Conservation (phyloP, 2,797 vertebrate genomes). For the Sebastiscus tertius region DNA sequence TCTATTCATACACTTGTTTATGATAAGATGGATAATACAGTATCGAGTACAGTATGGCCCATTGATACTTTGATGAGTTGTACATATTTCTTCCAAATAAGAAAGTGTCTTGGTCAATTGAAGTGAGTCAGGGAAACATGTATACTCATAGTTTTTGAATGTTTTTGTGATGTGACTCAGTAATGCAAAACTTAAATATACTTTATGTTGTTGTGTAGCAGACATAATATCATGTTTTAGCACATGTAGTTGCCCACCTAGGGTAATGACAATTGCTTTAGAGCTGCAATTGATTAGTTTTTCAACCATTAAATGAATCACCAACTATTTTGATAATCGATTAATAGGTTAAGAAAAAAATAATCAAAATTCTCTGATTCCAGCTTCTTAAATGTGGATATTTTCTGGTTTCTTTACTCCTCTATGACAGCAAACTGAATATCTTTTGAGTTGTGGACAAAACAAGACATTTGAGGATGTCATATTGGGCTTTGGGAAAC, state of each 20-base stretch:
- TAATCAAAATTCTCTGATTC: too few relatives aligned
- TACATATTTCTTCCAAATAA: neutral
- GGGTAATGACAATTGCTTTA: neutral
- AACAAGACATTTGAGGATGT: too few relatives aligned
- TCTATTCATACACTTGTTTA: neutral
- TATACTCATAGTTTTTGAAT: neutral
- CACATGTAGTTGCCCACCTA: neutral
- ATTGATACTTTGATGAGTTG: neutral
- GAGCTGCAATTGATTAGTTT: too few relatives aligned
- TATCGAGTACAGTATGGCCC: neutral
- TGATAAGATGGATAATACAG: neutral
- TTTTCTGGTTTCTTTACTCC: too few relatives aligned
- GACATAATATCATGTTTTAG: neutral
- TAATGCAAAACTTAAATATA: neutral
- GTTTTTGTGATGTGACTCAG: neutral
- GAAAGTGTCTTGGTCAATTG: neutral
- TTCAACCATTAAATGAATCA: too few relatives aligned
- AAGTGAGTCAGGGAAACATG: constrained; percentile 7
- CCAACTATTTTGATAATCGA: too few relatives aligned
- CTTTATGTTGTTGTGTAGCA: neutral
- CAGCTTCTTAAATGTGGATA: too few relatives aligned
- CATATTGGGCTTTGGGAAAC: too few relatives aligned
- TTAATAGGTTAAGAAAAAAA: too few relatives aligned
- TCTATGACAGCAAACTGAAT: too few relatives aligned
- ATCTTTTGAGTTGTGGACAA: too few relatives aligned